Conservation (phyloP, 2,888 invertebrate genomes). For the Xestia c-nigrum region DNA sequence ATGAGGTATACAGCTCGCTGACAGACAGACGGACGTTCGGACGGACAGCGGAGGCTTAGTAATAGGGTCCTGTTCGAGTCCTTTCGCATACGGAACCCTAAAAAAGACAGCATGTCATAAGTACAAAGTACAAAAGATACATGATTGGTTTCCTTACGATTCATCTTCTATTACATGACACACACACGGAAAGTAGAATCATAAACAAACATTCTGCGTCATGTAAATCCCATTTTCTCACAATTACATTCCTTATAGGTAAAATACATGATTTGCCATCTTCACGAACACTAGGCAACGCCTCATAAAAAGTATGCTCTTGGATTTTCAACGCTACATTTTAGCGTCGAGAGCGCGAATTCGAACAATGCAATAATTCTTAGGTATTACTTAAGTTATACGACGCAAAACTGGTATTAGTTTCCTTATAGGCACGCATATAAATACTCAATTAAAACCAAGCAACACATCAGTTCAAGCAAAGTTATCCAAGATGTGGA, state of each 20-base stretch:
- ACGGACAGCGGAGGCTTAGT: too few species aligned
- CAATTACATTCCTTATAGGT: background rate
- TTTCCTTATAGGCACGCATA: slow-evolving; percentile 38
- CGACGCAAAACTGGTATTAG: background rate
- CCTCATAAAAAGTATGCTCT: background rate
- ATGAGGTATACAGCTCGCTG: too few species aligned
- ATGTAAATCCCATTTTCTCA: slow-evolving; percentile 23
- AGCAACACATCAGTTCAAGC: slow-evolving; percentile 6
- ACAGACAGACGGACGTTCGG: too few species aligned
- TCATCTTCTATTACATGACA: slow-evolving; percentile 19
- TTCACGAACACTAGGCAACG: slow-evolving; percentile 14
- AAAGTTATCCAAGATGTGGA: slow-evolving; percentile 41
- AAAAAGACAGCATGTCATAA: background rate
- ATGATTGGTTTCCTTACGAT: background rate
- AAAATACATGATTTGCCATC: background rate
- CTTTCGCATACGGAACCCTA: too few species aligned
- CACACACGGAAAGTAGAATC: slow-evolving; percentile 4
- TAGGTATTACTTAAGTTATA: background rate
- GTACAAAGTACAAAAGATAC: background rate
- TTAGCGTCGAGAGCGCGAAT: background rate
- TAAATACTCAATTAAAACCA: slow-evolving; percentile 25
- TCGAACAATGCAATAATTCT: background rate
- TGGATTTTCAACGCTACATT: background rate
- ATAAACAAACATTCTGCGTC: background rate
- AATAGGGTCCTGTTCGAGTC: too few species aligned